Evolutionary conservation across 2,888 invertebrate genomes (phyloP).

Genomic region (Brachynemurus nebulosus): DNA sequence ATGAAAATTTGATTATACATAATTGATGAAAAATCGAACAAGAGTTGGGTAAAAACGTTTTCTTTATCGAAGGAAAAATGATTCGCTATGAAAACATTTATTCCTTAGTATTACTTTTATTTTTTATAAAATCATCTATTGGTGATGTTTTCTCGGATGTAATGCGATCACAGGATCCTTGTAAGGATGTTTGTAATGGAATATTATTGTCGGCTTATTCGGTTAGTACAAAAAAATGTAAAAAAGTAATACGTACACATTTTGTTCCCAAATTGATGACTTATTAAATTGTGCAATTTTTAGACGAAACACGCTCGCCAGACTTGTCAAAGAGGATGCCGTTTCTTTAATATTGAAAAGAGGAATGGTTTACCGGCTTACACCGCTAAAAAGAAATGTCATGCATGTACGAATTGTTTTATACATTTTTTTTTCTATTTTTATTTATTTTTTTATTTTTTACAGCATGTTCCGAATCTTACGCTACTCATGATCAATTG

Average conservation of each 20-base stretch:
- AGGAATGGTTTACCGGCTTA: not conserved
- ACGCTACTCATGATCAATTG: not conserved
- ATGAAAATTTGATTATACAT: too few species aligned
- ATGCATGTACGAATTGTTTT: conserved; percentile 1
- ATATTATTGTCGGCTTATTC: not conserved
- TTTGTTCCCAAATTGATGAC: not conserved
- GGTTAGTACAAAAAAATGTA: not conserved
- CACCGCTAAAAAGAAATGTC: conserved; percentile 3
- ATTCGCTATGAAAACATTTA: too few species aligned
- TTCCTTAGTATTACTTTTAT: not conserved
- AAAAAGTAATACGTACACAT: not conserved
- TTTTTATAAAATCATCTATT: not conserved
- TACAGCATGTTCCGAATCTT: conserved; percentile 8
- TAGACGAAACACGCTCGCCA: conserved; percentile 3
- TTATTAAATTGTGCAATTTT: not conserved
- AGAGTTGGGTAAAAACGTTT: too few species aligned
- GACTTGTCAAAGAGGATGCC: conserved; percentile 8
- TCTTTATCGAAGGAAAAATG: too few species aligned
- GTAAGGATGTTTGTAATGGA: conserved; percentile 8
- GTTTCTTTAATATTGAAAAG: conserved; percentile 3
- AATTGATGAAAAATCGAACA: too few species aligned
- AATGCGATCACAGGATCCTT: conserved; percentile 2
- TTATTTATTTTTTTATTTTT: not conserved
- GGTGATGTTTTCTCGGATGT: conserved; percentile 6
- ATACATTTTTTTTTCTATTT: not conserved